A percentile compares a stretch with the other conserved stretches of the same genome.
phyloP scores from a whole-genome alignment of 35 echinoderm and acorn worm genomes.

The Anneissia japonica region DNA sequence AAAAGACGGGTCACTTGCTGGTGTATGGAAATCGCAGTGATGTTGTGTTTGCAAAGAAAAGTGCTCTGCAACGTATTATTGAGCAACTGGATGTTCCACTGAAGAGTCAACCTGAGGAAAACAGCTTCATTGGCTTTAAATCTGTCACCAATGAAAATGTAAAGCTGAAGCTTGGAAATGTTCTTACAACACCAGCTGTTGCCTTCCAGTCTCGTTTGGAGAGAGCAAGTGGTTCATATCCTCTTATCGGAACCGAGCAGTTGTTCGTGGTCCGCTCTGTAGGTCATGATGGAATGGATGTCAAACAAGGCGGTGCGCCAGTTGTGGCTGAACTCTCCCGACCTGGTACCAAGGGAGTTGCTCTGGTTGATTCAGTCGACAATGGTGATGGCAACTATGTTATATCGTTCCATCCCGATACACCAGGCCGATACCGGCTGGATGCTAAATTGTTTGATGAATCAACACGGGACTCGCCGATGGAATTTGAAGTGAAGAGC shows the following conservation, averaged over 20 bases:
- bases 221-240: neutral
- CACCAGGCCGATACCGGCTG: neutral
- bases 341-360: neutral
- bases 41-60: neutral
- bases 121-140: neutral
- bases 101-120: neutral
- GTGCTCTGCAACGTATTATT: neutral
- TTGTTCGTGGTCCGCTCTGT: neutral
- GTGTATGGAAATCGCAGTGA: neutral
- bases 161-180: neutral
- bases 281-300: neutral
- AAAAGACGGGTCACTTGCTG: neutral
- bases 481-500: neutral
- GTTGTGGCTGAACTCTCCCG: neutral
- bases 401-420: neutral
- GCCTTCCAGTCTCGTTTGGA: neutral
- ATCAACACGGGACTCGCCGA: neutral
- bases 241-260: neutral
- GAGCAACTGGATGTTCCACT: neutral
- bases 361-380: neutral
- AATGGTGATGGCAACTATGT: neutral
- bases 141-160: neutral
- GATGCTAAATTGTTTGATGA: neutral
- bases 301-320: constrained; percentile 6
- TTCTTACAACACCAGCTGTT: neutral